These are phyloP conservation scores for Omphaloscelis lunosa DNA, from an alignment of 2,888 invertebrate genomes.

Conservation along the genomic window DNA sequence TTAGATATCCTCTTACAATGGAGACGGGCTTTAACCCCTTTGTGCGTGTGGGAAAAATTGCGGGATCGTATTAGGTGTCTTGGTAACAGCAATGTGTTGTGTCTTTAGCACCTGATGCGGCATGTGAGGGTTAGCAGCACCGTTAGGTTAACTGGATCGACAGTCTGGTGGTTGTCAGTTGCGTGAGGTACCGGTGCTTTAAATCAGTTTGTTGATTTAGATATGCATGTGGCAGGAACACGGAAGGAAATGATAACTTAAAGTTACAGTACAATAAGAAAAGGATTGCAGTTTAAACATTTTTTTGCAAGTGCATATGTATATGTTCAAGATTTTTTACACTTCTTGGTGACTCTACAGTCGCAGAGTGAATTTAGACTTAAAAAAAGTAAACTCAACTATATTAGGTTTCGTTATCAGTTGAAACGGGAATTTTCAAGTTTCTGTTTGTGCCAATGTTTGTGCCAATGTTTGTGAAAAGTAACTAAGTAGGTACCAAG, in stretches of 20 bases:
- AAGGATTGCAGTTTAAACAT: background rate
- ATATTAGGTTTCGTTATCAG: too few relatives aligned
- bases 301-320: too few relatives aligned
- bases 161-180: constrained; percentile 28
- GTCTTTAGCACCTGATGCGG: constrained; percentile 71
- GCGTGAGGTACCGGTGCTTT: constrained; percentile 42
- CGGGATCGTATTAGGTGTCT: constrained; percentile 73
- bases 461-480: too few relatives aligned
- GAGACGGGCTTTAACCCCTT: constrained; percentile 84
- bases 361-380: too few relatives aligned
- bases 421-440: too few relatives aligned
- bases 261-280: background rate
- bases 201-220: background rate
- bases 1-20: constrained; percentile 89
- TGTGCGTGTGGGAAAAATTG: constrained; percentile 87
- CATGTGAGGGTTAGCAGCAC: constrained; percentile 62
- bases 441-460: too few relatives aligned
- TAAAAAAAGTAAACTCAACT: background rate
- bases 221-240: background rate
- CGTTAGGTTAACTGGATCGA: constrained; percentile 59
- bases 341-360: too few relatives aligned
- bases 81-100: constrained; percentile 71
- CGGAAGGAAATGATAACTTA: background rate
- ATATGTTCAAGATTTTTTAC: too few relatives aligned
- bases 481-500: too few relatives aligned